Base-by-base conservation (phyloP, 2,888 invertebrate genomes). In the Pyrgus malvae region DNA sequence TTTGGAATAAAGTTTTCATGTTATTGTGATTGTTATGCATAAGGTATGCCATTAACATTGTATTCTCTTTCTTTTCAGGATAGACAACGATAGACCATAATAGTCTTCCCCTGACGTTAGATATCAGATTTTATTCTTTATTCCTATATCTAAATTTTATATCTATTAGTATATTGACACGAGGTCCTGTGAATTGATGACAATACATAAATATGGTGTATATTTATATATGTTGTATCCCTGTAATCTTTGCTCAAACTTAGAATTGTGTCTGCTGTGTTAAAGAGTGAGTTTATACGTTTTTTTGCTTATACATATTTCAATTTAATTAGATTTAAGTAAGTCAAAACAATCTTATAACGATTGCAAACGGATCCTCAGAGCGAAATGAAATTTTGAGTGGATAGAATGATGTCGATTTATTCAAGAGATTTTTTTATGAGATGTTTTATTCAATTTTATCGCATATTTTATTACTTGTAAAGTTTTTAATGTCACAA, bases 21-120 rank as follows among this genome's bases (percentile, higher is more conserved):
- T n/a, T n/a, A n/a, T n/a, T n/a, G n/a, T n/a, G n/a, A n/a, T n/a
- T n/a, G n/a, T n/a, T n/a, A n/a, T n/a, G n/a, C n/a, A n/a, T n/a
- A n/a, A n/a, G n/a, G n/a, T n/a, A n/a, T n/a, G 8, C 9, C 6
- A 35, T 7, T 11, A 1, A 21, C 19, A 11, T 12, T 23, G 0
- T 7, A 2, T 40, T 23, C 56, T 59, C 56, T 58, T 65, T 67
- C 65, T 53, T 61, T 81, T 21, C 88, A 89, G 88, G 77, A 75
- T 71, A 69, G 67, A 78, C 81, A 80, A 83, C 86, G 78, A 80
- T 78, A 83, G 85, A 89, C 88, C 87, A 87, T 81, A 77, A 75
- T 74, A 85, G 89, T 89, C 89, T 89, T 90, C 89, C 88, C 80
- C 78, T 76, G 78, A 81, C 78, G 76, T 82, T 87, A 88, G 78